Evolutionary conservation across 1,140 invertebrate genomes (phyloP).

Genomic region (Pinna nobilis): DNA sequence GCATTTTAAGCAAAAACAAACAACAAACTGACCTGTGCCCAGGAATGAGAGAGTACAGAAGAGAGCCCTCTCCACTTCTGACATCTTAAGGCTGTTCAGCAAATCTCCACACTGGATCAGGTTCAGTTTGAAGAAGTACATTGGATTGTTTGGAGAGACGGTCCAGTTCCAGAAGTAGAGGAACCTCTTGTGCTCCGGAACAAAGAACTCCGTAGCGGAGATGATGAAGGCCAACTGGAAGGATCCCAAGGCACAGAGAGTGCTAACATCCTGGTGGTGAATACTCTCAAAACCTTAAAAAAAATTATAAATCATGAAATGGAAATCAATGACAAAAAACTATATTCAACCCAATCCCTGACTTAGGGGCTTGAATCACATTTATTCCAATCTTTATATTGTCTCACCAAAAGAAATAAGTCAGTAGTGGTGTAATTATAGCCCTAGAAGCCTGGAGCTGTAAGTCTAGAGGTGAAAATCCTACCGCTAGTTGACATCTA

Average conservation of each 20-base stretch:
- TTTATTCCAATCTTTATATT: too few relatives aligned
- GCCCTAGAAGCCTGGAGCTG: too few relatives aligned
- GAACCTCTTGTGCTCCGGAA: slow-evolving; percentile 14
- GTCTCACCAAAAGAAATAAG: too few relatives aligned
- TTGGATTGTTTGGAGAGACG: slow-evolving; percentile 26
- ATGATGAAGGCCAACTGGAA: slow-evolving; percentile 24
- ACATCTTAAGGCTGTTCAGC: slow-evolving; percentile 20
- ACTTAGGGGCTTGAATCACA: too few relatives aligned
- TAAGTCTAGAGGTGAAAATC: too few relatives aligned
- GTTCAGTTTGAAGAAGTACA: slow-evolving; percentile 34
- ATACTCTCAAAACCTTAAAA: slow-evolving; percentile 20
- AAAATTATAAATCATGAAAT: neutral
- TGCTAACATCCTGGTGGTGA: neutral
- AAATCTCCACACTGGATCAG: slow-evolving; percentile 23
- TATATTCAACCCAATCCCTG: neutral
- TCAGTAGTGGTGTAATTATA: too few relatives aligned
- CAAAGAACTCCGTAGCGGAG: slow-evolving; percentile 7
- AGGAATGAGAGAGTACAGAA: neutral
- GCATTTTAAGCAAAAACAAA: too few relatives aligned
- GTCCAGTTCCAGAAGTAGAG: slow-evolving; percentile 34
- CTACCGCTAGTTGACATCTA: too few relatives aligned
- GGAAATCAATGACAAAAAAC: neutral
- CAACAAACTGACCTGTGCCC: slow-evolving; percentile 10
- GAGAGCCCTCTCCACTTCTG: slow-evolving; percentile 13
- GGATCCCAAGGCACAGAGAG: neutral